Conservation (phyloP, 2,113 vertebrate species). For the Chlamydotis undulata region DNA sequence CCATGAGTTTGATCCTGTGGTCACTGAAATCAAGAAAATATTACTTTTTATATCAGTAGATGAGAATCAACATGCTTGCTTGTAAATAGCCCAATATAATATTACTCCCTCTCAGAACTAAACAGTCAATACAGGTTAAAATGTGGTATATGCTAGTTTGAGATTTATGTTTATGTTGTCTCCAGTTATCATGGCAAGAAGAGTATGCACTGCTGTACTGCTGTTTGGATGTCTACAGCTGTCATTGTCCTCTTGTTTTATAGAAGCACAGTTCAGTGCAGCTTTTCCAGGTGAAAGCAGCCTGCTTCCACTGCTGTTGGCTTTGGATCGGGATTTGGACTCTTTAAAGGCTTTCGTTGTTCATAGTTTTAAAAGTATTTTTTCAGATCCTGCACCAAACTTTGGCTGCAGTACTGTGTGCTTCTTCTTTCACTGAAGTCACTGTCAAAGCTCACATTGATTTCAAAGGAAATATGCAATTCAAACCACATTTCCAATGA, state of each 20-base stretch:
- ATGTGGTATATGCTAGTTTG: background rate
- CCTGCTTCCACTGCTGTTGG: background rate
- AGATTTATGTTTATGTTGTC: background rate
- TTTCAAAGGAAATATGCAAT: background rate
- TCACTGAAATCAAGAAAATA: conserved; percentile 1
- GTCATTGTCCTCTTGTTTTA: background rate
- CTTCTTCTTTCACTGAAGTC: background rate
- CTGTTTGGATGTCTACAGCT: background rate
- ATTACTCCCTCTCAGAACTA: background rate
- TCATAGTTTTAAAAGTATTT: background rate
- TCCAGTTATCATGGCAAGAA: background rate
- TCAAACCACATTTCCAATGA: background rate
- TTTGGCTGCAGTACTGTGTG: background rate
- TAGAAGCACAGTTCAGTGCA: background rate
- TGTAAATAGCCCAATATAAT: background rate
- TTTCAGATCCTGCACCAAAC: background rate
- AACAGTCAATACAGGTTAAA: background rate
- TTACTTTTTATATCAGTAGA: background rate
- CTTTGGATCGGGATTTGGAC: background rate
- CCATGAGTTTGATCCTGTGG: background rate
- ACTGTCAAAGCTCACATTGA: background rate
- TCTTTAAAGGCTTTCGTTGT: background rate
- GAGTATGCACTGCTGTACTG: background rate
- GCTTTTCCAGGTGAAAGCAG: background rate
- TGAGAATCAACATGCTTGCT: background rate